These are phyloP conservation scores for Contarinia nasturtii DNA, from an alignment of 1,140 invertebrate species.

Conservation along the genomic window DNA sequence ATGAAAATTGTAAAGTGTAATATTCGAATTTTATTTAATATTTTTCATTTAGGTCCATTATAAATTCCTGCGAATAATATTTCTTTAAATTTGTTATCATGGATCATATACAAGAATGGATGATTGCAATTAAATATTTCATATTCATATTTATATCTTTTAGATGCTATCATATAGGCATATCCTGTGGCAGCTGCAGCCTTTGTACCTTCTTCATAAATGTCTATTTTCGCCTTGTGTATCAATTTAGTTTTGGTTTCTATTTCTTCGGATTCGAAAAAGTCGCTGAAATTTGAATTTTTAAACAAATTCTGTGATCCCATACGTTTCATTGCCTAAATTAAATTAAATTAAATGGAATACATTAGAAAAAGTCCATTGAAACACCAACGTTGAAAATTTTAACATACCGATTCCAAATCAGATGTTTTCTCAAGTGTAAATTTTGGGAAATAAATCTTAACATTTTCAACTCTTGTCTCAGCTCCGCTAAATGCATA, in stretches of 20 bases:
- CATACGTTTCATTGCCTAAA: slow-evolving; percentile 36
- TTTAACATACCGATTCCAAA: slow-evolving; percentile 14
- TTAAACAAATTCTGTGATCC: slow-evolving; percentile 48
- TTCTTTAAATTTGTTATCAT: slow-evolving; percentile 25
- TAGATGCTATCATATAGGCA: slow-evolving; percentile 60
- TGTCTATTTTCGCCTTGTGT: slow-evolving; percentile 60
- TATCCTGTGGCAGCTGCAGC: slow-evolving; percentile 63
- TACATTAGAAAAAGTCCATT: neutral
- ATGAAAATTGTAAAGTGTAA: no score
- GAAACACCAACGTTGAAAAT: neutral
- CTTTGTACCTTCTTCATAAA: slow-evolving; percentile 55
- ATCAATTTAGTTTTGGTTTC: slow-evolving; percentile 45
- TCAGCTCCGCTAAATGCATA: slow-evolving; percentile 43
- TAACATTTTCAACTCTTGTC: slow-evolving; percentile 39
- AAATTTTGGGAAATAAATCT: slow-evolving; percentile 65
- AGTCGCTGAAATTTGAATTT: slow-evolving; percentile 38
- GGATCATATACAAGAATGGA: slow-evolving; percentile 70
- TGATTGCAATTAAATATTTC: slow-evolving; percentile 63
- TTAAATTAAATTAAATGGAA: neutral
- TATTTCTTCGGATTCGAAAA: slow-evolving; percentile 27
- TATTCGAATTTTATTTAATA: no score
- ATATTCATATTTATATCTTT: slow-evolving; percentile 56
- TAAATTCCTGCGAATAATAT: slow-evolving; percentile 65
- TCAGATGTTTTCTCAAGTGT: slow-evolving; percentile 43
- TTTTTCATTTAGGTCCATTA: no score